A percentile compares a stretch with the other conserved stretches of the same genome.
Conservation (phyloP, 1,140 invertebrate species). For the Euura saliciscinereae region DNA sequence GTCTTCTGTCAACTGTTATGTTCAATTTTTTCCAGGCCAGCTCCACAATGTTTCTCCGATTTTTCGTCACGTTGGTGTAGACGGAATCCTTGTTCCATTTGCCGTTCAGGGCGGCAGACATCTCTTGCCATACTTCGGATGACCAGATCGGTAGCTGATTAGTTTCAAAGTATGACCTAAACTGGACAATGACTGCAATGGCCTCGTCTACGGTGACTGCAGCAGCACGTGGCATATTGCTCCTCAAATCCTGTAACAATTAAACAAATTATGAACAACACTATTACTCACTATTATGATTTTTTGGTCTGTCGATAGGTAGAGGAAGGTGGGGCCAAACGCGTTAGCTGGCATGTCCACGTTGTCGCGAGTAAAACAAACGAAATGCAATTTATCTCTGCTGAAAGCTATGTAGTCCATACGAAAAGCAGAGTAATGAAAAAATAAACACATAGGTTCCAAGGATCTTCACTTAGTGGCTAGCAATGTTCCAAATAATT, state of each 20-base stretch:
- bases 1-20: not conserved
- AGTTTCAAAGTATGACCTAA: not conserved
- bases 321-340: not conserved
- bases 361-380: too few relatives aligned
- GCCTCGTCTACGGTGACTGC: not conserved
- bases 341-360: not conserved
- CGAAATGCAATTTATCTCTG: too few relatives aligned
- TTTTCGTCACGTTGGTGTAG: not conserved
- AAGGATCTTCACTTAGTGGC: too few relatives aligned
- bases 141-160: not conserved
- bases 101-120: not conserved
- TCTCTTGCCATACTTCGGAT: not conserved
- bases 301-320: not conserved
- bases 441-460: too few relatives aligned
- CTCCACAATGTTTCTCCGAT: not conserved
- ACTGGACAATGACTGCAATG: not conserved
- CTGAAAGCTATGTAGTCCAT: too few relatives aligned
- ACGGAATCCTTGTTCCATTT: not conserved
- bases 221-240: not conserved
- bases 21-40: not conserved
- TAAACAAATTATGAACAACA: not conserved
- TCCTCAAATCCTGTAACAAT: not conserved
- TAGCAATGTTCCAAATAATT: too few relatives aligned
- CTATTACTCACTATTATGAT: not conserved
- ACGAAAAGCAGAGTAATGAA: too few relatives aligned